Base-by-base conservation (phyloP, 53 echinoderm and acorn worm genomes). In the Patiria pectinifera region DNA sequence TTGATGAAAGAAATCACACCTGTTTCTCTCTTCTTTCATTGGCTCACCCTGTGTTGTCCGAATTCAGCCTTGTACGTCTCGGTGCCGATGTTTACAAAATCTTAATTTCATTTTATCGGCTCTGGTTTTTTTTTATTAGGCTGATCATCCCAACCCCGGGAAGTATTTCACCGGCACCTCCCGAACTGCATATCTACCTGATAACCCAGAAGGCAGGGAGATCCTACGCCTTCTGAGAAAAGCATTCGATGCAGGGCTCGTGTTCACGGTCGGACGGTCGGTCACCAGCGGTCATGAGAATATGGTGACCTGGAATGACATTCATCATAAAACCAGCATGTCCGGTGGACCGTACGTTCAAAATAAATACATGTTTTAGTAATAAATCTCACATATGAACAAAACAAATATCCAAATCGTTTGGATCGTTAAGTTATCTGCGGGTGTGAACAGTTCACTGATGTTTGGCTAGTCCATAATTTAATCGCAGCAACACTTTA, bases 241-340 rank as follows among this genome's bases (percentile, higher is more conserved):
- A 61, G 93, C 93, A 63, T 93, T 93, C 46, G 89, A 93, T 43
- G 93, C 87, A 45, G 13, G 83, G 35, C 88, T 93, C 9, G 76
- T 83, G 83, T 93, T 93, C 89, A 93, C 93, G 1, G 76, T 93
- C 7, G 93, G 93, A 19, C 59, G 26, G 44, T 93, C 93, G 6
- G 25, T 89, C n/a, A 93, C 93, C 69, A 93, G 44, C 18, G 93
- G 93, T 45, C 11, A 16, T 14, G 83, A 75, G 26, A 25, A 89
- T 48, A 83, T 75, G 1, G 93, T 89, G 59, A 89, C 89, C 19
- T 93, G 93, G 93, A 93, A 93, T 83, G 93, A 93, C 72, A 89
- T 93, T 89, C 93, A 93, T 24, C 93, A 93, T 19, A 93, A 93
- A 76, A 93, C 93, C 45, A 82, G 93, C 69, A 15, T 23, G 60